Evolutionary conservation across 2,888 invertebrate species (phyloP), one percentile per base, ranked within the genome.

Genomic region (Xiphydria camelus): DNA sequence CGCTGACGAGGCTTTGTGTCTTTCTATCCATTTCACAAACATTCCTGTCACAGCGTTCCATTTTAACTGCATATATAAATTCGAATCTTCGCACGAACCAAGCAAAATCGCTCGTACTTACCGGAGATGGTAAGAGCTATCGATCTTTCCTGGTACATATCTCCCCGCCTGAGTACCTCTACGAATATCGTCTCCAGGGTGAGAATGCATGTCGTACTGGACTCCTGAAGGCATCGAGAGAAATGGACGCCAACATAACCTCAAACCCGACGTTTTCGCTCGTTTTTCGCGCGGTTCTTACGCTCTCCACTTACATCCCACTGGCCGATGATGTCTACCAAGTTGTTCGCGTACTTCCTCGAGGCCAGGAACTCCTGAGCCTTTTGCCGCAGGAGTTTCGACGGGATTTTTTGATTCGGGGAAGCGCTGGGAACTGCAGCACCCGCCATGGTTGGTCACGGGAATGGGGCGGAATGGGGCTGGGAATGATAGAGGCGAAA

Each of bases 121-220:
- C 73, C 73, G 33, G 68, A 64, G 48, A 70, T 66, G 2, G 68
- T 64, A 2, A 73, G 59, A 1, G 66, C 48, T 57, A 74, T 72
- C 5, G 68, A 67, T 33, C 57, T 61, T 68, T 83, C 82, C 49
- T 84, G 78, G 47, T 80, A 78, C 79, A 89, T 81, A 58, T 85
- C 84, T 23, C 82, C 81, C 48, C 87, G 80, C 66, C 82, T 85
- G 12, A 89, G 68, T 41, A 89, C 70, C 64, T 84, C 85, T 15
- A 80, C 79, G 67, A 89, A 90, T 65, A 90, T 82, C 33, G 85
- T 80, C 76, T 89, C 89, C 51, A 88, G 69, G 14, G 87, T 84
- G 36, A 87, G 79, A 58, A 89, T 77, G 52, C 84, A 80, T 41
- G 86, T 78, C 51, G 80, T 79, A 21, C 65, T 64, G 4, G 63